A percentile compares a stretch with the other conserved stretches of the same genome.
Conservation (phyloP, 1,140 invertebrate species). For the Zelostemma sp. region DNA sequence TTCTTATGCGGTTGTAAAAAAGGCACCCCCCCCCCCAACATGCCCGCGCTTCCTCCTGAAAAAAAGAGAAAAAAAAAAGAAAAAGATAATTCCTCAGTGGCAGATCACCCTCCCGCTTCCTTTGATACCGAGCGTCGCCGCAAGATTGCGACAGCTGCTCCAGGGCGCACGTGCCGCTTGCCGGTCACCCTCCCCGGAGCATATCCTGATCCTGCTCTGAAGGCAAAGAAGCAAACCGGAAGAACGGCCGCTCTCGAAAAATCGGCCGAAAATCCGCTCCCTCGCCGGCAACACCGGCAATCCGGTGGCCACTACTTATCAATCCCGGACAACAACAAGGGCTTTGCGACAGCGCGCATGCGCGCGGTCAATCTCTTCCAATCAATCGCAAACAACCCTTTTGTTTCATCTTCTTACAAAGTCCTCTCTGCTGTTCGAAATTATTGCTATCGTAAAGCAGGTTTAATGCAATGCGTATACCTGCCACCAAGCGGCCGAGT, state of each 20-base stretch:
- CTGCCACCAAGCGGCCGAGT: conserved; percentile 45
- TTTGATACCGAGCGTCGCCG: conserved; percentile 26
- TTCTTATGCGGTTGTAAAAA: neutral
- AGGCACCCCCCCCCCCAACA: conserved; percentile 6
- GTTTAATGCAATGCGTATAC: conserved; percentile 49
- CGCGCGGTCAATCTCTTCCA: conserved; percentile 23
- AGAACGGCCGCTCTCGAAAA: conserved; percentile 17
- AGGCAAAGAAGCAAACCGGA: conserved; percentile 19
- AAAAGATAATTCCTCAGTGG: too few relatives aligned
- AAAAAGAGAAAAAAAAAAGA: conserved; percentile 5
- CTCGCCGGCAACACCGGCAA: neutral
- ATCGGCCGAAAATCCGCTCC: conserved; percentile 13
- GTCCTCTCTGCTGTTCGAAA: conserved; percentile 34
- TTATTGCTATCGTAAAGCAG: conserved; percentile 48
- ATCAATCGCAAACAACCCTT: conserved; percentile 48
- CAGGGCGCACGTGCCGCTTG: conserved; percentile 37
- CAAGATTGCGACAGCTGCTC: conserved; percentile 53
- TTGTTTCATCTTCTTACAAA: conserved; percentile 46
- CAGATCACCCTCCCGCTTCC: neutral
- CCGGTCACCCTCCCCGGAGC: neutral
- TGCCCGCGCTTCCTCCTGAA: neutral
- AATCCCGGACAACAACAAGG: too few relatives aligned
- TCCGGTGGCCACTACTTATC: neutral
- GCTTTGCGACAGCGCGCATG: too few relatives aligned
- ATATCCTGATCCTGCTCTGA: too few relatives aligned